Percentiles rank a stretch among this genome's conserved stretches.
Evolutionary conservation across 2,113 vertebrate species (phyloP).

Genomic region (Gavia stellata): DNA sequence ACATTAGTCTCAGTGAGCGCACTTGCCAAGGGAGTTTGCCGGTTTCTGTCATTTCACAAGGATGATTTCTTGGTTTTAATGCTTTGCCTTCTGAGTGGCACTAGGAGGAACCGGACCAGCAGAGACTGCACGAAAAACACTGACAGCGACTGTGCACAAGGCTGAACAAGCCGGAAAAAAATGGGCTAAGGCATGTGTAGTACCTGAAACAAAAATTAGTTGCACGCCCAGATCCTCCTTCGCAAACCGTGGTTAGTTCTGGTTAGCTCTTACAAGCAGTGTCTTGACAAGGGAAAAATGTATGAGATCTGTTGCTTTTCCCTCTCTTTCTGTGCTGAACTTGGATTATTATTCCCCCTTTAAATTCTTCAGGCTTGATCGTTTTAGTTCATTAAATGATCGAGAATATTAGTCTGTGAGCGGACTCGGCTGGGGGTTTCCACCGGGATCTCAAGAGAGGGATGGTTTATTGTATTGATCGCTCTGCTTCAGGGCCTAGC

Average conservation of each 20-base stretch:
- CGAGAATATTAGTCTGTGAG: rapidly evolving
- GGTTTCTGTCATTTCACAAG: rapidly evolving
- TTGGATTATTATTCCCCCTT: background rate
- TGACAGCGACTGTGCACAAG: rapidly evolving
- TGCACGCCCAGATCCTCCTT: background rate
- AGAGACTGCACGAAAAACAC: rapidly evolving
- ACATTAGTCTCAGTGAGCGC: rapidly evolving
- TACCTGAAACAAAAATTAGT: rapidly evolving
- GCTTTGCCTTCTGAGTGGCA: background rate
- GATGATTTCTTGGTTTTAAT: rapidly evolving
- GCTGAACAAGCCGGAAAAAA: background rate
- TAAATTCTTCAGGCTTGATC: background rate
- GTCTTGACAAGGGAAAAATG: too few relatives aligned
- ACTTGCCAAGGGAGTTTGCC: rapidly evolving
- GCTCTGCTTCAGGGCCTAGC: rapidly evolving
- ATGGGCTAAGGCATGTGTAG: rapidly evolving
- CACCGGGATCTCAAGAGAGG: rapidly evolving
- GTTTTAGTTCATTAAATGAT: background rate
- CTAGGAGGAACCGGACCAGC: background rate
- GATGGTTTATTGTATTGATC: rapidly evolving
- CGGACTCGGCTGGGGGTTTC: rapidly evolving
- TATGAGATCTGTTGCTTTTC: background rate
- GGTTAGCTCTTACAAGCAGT: background rate
- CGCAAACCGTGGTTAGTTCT: rapidly evolving
- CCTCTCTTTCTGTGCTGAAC: too few relatives aligned